Evolutionary conservation across 2,888 invertebrate genomes (phyloP), one percentile per base, ranked within the genome.

Genomic region (Drosophila kanekoi): DNA sequence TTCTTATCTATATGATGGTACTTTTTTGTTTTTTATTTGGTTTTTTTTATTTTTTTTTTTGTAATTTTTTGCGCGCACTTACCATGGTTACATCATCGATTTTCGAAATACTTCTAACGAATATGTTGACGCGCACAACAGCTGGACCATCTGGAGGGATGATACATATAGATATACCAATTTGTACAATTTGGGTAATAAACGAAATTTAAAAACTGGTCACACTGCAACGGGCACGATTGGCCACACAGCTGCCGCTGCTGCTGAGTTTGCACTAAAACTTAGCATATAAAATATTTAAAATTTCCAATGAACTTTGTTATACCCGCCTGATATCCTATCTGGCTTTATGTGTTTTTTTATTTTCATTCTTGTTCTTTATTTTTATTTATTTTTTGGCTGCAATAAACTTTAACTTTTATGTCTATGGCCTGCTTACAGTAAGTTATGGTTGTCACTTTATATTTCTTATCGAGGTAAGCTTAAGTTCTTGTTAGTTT

Each of bases 51-150:
- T 33, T 37, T 28, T 63, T 67, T 63, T 51, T 54, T 66, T 52
- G 59, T 28, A 28, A 47, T 48, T 54, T 54, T 66, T 61, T 52
- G 62, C 88, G 87, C 90, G 88, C 82, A 97, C 97, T 97, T 97
- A 98, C 98, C 98, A 98, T 98, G 92, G 97, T 98, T 94, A 98
- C 98, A 95, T 98, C 98, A 96, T 98, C 98, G 95, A 98, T 98
- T 95, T 98, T 98, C 94, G 98, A 97, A 95, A 98, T 97, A 96
- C 98, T 98, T 95, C 98, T 95, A 94, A 98, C 97, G 96, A 97
- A 97, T 95, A 98, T 97, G 96, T 98, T 98, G 95, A 98, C 98
- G 94, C 95, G 95, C 93, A 98, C 98, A 94, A 97, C 95, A 93
- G 98, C 97, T 93, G 98, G 97, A 93, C 98, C 98, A 96, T 97